phyloP scores from a whole-genome alignment of 2,113 vertebrate genomes.

The Epinephelus fuscoguttatus region DNA sequence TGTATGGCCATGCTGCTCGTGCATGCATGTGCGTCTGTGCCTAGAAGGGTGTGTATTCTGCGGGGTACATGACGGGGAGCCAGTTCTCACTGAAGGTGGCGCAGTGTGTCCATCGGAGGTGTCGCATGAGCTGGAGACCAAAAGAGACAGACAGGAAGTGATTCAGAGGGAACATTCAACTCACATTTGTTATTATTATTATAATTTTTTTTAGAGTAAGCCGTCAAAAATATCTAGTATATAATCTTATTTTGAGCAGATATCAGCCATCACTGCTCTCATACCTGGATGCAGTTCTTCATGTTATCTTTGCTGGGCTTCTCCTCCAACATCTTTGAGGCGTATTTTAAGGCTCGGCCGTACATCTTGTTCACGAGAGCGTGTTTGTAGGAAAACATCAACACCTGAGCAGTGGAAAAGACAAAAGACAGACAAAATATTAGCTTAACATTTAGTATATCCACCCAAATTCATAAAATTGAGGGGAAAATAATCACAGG shows the following conservation, averaged over 20 bases:
- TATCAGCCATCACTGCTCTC: fast-evolving
- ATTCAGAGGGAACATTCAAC: background rate
- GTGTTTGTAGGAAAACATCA: conserved; percentile 97
- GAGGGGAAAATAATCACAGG: background rate
- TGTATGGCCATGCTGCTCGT: conserved; percentile 42
- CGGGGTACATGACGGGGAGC: conserved; percentile 96
- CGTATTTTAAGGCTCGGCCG: conserved; percentile 94
- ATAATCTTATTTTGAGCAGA: background rate
- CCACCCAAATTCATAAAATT: background rate
- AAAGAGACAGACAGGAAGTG: conserved; percentile 1
- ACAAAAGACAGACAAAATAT: background rate
- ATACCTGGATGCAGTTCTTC: conserved; percentile 97
- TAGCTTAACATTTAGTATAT: too few species aligned
- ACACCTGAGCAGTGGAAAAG: conserved; percentile 84
- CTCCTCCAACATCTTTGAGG: conserved; percentile 96
- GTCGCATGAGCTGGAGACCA: conserved; percentile 90
- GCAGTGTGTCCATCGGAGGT: conserved; percentile 95
- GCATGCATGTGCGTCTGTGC: conserved; percentile 12
- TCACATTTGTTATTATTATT: background rate
- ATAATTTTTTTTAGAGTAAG: background rate
- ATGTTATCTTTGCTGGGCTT: conserved; percentile 97
- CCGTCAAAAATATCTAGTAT: background rate
- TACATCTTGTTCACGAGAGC: conserved; percentile 96
- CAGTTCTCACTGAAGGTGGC: conserved; percentile 94
- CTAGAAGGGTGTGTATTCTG: conserved; percentile 95